Evolutionary conservation across 23 tunicate species (phyloP), one percentile per base, ranked within the genome.

Genomic region (Ascidia mentula): DNA sequence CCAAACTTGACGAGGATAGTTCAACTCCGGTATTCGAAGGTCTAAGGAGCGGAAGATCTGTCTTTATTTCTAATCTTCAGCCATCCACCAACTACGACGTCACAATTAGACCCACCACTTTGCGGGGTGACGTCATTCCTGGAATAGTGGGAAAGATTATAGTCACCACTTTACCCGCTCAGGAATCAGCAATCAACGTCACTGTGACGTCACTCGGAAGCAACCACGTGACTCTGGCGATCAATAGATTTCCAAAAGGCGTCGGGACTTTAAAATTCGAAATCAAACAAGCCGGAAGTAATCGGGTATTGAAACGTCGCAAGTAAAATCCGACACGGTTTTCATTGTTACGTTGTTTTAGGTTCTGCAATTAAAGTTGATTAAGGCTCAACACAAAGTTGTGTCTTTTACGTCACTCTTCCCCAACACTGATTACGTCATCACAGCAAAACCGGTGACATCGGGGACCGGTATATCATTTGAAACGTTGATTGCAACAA

Each of bases 361-460:
- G 65, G 65, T 53, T 53, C 65, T 53, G 1, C 65, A 53, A 53
- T 28, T 53, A 28, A 53, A 53, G 24, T 28, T 45, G 32, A 73
- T 82, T 15, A 82, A 73, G 34, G 32, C 69, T 2, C 71, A n/a
- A 5, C 87, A 83, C 40, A 18, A 28, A 32, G 60, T 42, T 61
- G 78, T 83, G 4, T 36, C 72, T 0, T 83, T 83, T 61, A 83
- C 81, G 26, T 76, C 81, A 31, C 76, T 83, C 12, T 6, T 36
- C 2, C 87, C 87, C 8, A 79, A 77, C n/a, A 76, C 81, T 38
- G 61, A 60, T 26, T 83, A 83, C 76, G 61, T 36, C 60, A 83
- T 83, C 72, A 83, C 81, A 6, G 87, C 81, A 18, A 38, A 28
- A 26, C 65, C 65, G 24, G 65, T 53, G 7, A 53, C 65, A 28